These are phyloP conservation scores for Callyntrura sp. DNA, from an alignment of 2,888 invertebrate genomes.

Conservation along the genomic window DNA sequence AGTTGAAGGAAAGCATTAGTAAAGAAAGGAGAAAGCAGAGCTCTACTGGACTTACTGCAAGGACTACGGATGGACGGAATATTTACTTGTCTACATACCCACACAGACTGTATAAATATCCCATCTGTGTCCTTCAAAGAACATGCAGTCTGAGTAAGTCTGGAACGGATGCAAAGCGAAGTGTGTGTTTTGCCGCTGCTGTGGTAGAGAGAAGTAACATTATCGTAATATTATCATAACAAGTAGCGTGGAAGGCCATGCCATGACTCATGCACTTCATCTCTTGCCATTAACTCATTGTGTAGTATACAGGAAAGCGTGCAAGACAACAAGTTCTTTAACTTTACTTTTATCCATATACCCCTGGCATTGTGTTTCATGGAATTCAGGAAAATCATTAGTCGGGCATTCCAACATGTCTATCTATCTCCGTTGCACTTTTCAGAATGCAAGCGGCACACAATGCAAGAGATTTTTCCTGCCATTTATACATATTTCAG, in stretches of 20 bases:
- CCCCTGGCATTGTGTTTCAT: conserved; percentile 17
- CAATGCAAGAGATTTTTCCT: conserved; percentile 18
- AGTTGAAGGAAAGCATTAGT: background rate
- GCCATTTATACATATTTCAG: background rate
- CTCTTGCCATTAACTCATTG: conserved; percentile 28
- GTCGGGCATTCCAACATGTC: conserved; percentile 29
- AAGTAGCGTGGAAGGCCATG: conserved; percentile 52
- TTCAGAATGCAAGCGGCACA: conserved; percentile 31
- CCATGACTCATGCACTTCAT: conserved; percentile 60
- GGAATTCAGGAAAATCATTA: conserved; percentile 59
- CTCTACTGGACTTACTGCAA: background rate
- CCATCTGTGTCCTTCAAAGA: too few species aligned
- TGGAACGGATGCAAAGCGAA: background rate
- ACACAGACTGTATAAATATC: too few species aligned
- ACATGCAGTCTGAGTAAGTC: background rate
- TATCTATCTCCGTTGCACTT: conserved; percentile 46
- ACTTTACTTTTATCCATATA: background rate
- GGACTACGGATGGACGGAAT: background rate
- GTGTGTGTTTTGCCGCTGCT: background rate
- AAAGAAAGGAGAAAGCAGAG: background rate
- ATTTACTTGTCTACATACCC: too few species aligned
- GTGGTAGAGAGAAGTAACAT: conserved; percentile 35
- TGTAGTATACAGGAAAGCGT: background rate
- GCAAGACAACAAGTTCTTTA: background rate
- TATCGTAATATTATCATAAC: conserved; percentile 66